A percentile compares a stretch with the other conserved stretches of the same genome.
Conservation (phyloP, 2,888 invertebrate species). For the Hypercompe scribonia region DNA sequence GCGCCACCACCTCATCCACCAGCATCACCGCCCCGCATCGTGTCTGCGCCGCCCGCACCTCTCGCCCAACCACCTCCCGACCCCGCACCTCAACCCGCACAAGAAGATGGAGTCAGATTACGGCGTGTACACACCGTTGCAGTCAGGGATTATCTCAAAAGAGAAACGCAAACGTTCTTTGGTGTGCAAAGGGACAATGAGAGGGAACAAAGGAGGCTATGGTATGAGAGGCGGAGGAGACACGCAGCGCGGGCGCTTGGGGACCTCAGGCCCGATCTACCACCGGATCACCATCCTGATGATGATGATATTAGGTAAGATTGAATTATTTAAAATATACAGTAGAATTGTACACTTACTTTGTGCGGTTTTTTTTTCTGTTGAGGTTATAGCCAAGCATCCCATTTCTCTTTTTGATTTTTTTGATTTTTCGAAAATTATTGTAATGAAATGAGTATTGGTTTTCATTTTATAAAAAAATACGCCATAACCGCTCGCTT, state of each 20-base stretch:
- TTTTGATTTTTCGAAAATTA: too few species aligned
- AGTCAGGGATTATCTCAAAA: constrained; percentile 89
- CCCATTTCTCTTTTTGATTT: too few species aligned
- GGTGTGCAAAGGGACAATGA: constrained; percentile 93
- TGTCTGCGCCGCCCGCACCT: constrained; percentile 70
- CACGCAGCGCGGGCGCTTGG: constrained; percentile 91
- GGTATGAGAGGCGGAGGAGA: constrained; percentile 93
- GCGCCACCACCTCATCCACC: constrained; percentile 70
- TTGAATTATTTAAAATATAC: not conserved
- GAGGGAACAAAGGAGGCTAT: constrained; percentile 90
- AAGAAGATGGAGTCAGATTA: constrained; percentile 81
- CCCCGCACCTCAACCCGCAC: constrained; percentile 74
- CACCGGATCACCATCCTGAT: constrained; percentile 87
- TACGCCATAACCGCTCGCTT: too few species aligned
- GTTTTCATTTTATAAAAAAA: too few species aligned
- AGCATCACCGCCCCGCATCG: constrained; percentile 79
- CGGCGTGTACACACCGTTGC: constrained; percentile 77
- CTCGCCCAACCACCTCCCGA: constrained; percentile 66
- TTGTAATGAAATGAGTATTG: too few species aligned
- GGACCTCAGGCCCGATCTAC: constrained; percentile 86
- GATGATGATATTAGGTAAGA: constrained; percentile 85
- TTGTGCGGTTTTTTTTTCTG: not conserved
- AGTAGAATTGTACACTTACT: not conserved
- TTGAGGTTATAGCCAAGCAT: too few species aligned
- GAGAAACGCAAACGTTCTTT: constrained; percentile 94